Evolutionary conservation across 2,113 vertebrate species (phyloP).

Genomic region (Bubalus kerabau): DNA sequence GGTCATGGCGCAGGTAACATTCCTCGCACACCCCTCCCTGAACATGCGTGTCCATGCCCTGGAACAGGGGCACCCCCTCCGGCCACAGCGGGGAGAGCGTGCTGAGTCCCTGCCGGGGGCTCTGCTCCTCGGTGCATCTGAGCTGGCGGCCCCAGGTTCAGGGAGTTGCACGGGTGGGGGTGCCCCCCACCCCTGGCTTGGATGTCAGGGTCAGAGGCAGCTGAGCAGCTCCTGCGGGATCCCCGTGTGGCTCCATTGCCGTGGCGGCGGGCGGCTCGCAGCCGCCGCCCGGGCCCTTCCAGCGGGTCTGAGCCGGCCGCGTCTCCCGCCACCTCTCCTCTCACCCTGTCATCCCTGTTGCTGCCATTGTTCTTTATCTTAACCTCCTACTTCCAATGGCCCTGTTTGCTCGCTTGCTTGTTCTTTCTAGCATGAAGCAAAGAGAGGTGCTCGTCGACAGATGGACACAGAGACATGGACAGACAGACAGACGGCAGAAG

Average conservation of each 20-base stretch:
- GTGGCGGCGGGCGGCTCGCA: background rate
- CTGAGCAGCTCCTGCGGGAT: background rate
- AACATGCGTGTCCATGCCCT: accelerated
- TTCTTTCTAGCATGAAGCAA: background rate
- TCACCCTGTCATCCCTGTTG: accelerated
- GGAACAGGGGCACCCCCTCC: accelerated
- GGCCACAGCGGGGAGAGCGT: accelerated
- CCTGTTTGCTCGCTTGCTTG: background rate
- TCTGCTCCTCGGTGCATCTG: accelerated
- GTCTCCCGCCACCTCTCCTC: accelerated
- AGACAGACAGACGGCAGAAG: background rate
- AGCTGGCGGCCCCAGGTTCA: background rate
- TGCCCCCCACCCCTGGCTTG: accelerated
- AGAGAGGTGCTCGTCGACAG: no score
- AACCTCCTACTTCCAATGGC: accelerated
- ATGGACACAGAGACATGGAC: background rate
- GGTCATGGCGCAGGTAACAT: accelerated
- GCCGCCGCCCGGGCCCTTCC: accelerated
- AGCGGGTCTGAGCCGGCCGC: accelerated
- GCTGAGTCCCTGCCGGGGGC: accelerated
- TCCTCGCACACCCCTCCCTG: accelerated
- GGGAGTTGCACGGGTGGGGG: accelerated
- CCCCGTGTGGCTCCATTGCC: background rate
- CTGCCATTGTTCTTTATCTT: accelerated
- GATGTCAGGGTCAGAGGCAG: background rate